A percentile compares a stretch with the other conserved stretches of the same genome.
These are phyloP conservation scores for Eulemur rubriventer DNA, from an alignment of 2,797 vertebrate genomes.

Conservation along the genomic window DNA sequence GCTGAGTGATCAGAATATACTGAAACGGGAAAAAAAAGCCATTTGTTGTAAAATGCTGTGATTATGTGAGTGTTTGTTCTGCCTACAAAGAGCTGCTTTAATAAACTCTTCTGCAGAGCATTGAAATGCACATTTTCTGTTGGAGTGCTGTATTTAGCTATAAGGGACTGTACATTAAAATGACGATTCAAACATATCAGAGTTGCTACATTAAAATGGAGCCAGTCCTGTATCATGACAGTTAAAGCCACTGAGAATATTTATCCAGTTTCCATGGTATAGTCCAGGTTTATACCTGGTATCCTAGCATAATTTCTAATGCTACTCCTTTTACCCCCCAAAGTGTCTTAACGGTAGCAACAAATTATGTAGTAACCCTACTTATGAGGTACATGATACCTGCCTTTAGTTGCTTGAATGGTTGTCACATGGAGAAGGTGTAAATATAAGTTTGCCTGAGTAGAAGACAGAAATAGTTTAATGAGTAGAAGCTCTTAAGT, in stretches of 20 bases:
- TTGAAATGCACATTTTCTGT: not conserved
- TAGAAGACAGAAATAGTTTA: not conserved
- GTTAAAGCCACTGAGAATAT: not conserved
- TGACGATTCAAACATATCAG: not conserved
- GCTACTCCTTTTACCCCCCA: not conserved
- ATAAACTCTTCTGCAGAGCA: not conserved
- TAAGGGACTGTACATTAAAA: not conserved
- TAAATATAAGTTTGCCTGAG: not conserved
- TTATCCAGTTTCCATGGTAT: not conserved
- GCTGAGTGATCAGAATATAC: constrained; percentile 22
- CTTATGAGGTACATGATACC: not conserved
- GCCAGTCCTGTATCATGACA: not conserved
- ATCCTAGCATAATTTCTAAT: not conserved
- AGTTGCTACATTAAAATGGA: not conserved
- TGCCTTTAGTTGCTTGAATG: not conserved
- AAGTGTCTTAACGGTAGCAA: not conserved
- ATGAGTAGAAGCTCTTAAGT: not conserved
- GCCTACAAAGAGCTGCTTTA: not conserved
- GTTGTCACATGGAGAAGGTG: not conserved
- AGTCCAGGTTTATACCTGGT: not conserved
- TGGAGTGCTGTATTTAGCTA: not conserved
- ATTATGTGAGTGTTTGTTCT: constrained; percentile 30
- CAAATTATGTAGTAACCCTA: not conserved
- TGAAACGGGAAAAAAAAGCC: not conserved
- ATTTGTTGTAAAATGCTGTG: constrained; percentile 26